Conservation (phyloP, 1,140 invertebrate genomes). For the Platorchestia sp. region DNA sequence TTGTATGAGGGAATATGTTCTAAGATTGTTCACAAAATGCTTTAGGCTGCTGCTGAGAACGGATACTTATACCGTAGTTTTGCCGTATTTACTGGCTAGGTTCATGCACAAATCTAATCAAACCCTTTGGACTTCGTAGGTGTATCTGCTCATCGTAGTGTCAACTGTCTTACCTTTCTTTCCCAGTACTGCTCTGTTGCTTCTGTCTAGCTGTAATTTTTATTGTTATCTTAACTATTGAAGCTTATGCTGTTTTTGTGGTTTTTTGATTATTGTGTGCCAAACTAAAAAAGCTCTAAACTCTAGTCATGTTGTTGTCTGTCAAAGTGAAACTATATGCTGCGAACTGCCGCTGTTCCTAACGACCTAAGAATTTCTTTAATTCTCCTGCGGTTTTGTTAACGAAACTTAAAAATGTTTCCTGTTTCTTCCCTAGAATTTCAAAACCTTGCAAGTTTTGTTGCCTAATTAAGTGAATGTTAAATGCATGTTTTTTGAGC, state of each 20-base stretch:
- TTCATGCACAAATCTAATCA: constrained; percentile 50
- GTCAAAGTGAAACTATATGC: constrained; percentile 29
- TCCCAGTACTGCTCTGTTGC: constrained; percentile 34
- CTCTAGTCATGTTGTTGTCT: constrained; percentile 54
- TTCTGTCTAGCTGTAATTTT: constrained; percentile 55
- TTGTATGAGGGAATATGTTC: neutral
- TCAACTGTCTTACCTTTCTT: constrained; percentile 16
- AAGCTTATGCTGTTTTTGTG: constrained; percentile 48
- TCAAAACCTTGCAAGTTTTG: neutral
- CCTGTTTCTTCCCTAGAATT: neutral
- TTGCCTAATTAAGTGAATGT: constrained; percentile 9
- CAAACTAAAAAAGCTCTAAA: constrained; percentile 45
- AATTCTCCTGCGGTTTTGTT: neutral
- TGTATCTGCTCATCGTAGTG: constrained; percentile 42
- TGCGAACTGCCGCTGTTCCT: neutral
- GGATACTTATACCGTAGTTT: neutral
- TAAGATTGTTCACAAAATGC: neutral
- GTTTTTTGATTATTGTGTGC: constrained; percentile 53
- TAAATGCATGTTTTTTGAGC: neutral
- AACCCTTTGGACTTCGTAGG: constrained; percentile 15
- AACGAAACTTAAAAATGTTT: neutral
- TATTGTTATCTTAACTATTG: constrained; percentile 49
- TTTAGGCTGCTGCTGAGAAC: neutral
- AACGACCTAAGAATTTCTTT: neutral
- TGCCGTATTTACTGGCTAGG: neutral